Conservation (phyloP, 1,140 invertebrate species). For the Telenomus remus region DNA sequence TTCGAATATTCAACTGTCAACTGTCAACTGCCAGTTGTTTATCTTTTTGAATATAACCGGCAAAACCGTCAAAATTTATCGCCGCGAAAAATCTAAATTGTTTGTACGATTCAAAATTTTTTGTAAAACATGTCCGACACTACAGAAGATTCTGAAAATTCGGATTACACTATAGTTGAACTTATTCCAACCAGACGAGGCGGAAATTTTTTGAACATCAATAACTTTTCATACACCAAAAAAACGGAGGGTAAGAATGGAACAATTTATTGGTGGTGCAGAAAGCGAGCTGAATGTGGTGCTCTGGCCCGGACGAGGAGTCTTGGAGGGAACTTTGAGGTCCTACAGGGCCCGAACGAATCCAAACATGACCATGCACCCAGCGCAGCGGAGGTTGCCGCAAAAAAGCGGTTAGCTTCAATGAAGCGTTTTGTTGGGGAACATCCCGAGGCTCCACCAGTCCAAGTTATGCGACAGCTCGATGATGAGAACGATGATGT, state of each 20-base stretch:
- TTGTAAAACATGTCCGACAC: no score
- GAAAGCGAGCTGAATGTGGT: not conserved
- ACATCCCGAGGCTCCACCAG: not conserved
- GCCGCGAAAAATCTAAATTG: no score
- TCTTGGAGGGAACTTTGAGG: not conserved
- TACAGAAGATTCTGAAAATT: no score
- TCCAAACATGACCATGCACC: not conserved
- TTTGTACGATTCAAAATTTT: no score
- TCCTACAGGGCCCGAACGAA: no score
- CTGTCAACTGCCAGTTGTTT: no score
- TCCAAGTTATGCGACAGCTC: not conserved
- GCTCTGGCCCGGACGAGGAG: not conserved
- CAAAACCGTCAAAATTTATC: no score
- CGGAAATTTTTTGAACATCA: slow-evolving; percentile 2
- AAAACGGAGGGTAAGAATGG: slow-evolving; percentile 11
- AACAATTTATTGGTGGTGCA: slow-evolving; percentile 4
- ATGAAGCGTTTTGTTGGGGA: not conserved
- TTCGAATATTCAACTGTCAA: no score
- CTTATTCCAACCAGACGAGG: not conserved
- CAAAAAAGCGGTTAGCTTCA: slow-evolving; percentile 5
- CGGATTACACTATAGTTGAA: not conserved
- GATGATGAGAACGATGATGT: slow-evolving; percentile 5
- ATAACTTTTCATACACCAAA: slow-evolving; percentile 5
- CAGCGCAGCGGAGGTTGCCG: slow-evolving; percentile 1
- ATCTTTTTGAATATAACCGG: no score